Evolutionary conservation across 2,888 invertebrate species (phyloP), one percentile per base, ranked within the genome.

Genomic region (Cylloceria caligata): DNA sequence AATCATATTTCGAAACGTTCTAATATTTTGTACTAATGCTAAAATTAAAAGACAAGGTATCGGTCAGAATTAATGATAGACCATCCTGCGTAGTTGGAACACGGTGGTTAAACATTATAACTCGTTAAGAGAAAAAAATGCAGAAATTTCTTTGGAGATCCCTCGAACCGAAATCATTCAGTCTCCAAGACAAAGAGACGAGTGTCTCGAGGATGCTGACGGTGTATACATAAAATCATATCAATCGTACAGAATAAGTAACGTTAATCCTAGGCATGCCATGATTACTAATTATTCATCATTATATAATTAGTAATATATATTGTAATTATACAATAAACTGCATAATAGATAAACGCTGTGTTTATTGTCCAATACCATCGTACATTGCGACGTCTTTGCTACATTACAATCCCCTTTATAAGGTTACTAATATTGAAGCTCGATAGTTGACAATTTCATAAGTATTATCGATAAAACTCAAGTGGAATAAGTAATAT

Each of bases 301-400:
- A 89, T 90, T 89, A 89, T 89, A 36, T 36, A 86, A 90, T 88
- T 92, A 92, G 91, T 89, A 86, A 89, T 88, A 89, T n/a, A n/a
- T 89, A 91, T 90, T 92, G 92, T 92, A 92, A 91, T 92, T 92
- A 90, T 92, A 91, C 90, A 92, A 92, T 92, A 92, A 92, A 92
- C 87, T 90, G 89, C 90, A 88, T 91, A 90, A 91, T 89, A 90
- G 88, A 88, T 86, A 60, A 74, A 62, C 30, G 55, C 47, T 42
- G 74, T 65, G 45, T 69, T 73, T 45, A 9, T 72, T 27, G 36
- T 52, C 52, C 52, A 24, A 52, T n/a, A 21, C 9, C 9, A 24
- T 52, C 13, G 24, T 52, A 11, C 52, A 24, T 9, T 16, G 19
- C 7, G 19, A 49, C 4, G 47, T n/a, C n/a, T n/a, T 19, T 19